Conservation (phyloP, 2,888 invertebrate species). For the Lepidonotus clava region DNA sequence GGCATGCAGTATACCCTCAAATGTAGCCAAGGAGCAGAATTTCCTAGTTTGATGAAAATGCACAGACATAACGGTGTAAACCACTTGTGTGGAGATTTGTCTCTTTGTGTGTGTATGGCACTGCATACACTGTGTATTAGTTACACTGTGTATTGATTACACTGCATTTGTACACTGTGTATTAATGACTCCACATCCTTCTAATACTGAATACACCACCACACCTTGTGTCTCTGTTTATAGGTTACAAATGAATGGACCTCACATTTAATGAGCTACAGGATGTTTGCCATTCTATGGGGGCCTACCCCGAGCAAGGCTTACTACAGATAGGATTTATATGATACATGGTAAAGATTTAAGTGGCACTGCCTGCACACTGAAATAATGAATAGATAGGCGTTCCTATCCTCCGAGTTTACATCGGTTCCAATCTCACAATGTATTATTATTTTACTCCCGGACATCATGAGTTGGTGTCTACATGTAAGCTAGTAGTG, state of each 20-base stretch:
- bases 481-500: slow-evolving; percentile 41
- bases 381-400: background rate
- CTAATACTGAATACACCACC: slow-evolving; percentile 54
- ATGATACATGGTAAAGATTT: slow-evolving; percentile 13
- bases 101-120: background rate
- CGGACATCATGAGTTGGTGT: too few relatives aligned
- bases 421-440: too few relatives aligned
- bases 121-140: background rate
- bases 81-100: too few relatives aligned
- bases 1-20: slow-evolving; percentile 31
- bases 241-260: slow-evolving; percentile 29
- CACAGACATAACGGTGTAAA: slow-evolving; percentile 29
- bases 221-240: background rate
- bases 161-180: background rate
- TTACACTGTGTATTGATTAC: background rate
- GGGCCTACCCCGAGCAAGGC: background rate
- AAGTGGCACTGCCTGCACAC: slow-evolving; percentile 46
- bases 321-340: slow-evolving; percentile 34
- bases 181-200: background rate
- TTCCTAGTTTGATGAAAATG: background rate
- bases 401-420: background rate
- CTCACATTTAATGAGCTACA: slow-evolving; percentile 13
- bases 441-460: too few relatives aligned
- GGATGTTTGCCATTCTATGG: background rate
- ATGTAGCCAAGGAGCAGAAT: slow-evolving; percentile 26